phyloP scores from a whole-genome alignment of 2,888 invertebrate genomes.

The Lordiphosa andalusiaca region DNA sequence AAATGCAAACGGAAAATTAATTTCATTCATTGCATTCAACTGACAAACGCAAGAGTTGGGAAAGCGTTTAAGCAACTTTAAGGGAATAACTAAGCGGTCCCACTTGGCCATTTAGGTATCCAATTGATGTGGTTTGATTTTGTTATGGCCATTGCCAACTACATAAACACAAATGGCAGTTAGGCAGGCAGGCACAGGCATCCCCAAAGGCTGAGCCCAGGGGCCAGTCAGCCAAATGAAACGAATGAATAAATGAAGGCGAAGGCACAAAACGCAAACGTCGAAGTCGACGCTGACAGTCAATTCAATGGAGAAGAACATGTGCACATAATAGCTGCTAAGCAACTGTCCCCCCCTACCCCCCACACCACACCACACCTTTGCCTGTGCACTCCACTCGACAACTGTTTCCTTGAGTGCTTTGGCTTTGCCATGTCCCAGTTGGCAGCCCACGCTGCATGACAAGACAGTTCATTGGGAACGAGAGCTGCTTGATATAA shows the following conservation, averaged over 20 bases:
- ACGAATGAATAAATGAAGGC: slow-evolving; percentile 65
- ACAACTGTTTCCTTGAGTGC: slow-evolving; percentile 48
- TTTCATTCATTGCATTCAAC: slow-evolving; percentile 61
- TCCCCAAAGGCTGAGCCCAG: slow-evolving; percentile 15
- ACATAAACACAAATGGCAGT: slow-evolving; percentile 55
- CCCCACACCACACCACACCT: neutral
- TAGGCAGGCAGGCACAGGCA: slow-evolving; percentile 9
- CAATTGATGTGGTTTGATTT: slow-evolving; percentile 77
- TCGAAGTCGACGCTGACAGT: slow-evolving; percentile 24
- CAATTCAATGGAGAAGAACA: slow-evolving; percentile 46
- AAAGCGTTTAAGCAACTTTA: slow-evolving; percentile 57
- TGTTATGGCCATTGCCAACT: slow-evolving; percentile 66
- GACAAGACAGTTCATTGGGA: slow-evolving; percentile 33
- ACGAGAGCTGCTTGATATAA: slow-evolving; percentile 59
- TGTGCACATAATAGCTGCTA: slow-evolving; percentile 75
- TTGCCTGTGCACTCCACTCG: neutral
- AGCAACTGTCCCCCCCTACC: slow-evolving; percentile 50
- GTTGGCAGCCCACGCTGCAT: slow-evolving; percentile 38
- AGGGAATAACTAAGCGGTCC: slow-evolving; percentile 71
- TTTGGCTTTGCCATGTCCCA: slow-evolving; percentile 60
- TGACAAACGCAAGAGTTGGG: slow-evolving; percentile 61
- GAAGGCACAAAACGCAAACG: slow-evolving; percentile 34
- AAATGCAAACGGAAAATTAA: slow-evolving; percentile 69
- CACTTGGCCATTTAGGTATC: slow-evolving; percentile 74
- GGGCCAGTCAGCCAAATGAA: slow-evolving; percentile 38